phyloP scores from a whole-genome alignment of 2,113 vertebrate genomes.

The Seriola dumerili region DNA sequence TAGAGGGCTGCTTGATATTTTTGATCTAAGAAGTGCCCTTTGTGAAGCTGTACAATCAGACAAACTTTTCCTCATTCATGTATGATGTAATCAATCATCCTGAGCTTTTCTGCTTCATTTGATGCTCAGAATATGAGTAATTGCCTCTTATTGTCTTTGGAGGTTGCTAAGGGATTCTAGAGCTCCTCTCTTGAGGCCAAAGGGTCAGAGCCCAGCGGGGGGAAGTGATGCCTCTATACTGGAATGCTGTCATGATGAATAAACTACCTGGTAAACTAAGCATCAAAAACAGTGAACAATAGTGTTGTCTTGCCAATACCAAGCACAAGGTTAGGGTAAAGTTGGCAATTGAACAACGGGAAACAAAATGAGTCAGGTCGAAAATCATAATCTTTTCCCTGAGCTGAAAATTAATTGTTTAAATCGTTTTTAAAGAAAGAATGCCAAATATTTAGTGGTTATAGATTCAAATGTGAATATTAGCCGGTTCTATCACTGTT shows the following conservation, averaged over 20 bases:
- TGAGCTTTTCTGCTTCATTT: slow-evolving; percentile 68
- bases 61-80: slow-evolving; percentile 47
- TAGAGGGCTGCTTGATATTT: slow-evolving; percentile 21
- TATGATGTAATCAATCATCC: slow-evolving; percentile 71
- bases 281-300: slow-evolving; percentile 49
- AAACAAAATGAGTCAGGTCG: slow-evolving; percentile 2
- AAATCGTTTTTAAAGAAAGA: background rate
- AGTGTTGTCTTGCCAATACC: slow-evolving; percentile 7
- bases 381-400: background rate
- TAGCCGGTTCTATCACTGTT: background rate
- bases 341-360: background rate
- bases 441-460: background rate
- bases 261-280: slow-evolving; percentile 53
- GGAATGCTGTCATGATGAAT: slow-evolving; percentile 67
- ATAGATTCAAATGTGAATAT: background rate
- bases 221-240: slow-evolving; percentile 52
- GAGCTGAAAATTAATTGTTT: background rate
- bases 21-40: slow-evolving; percentile 19
- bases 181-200: slow-evolving; percentile 61
- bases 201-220: slow-evolving; percentile 74
- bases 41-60: slow-evolving; percentile 34
- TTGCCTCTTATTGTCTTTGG: slow-evolving; percentile 71
- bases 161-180: slow-evolving; percentile 73
- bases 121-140: slow-evolving; percentile 76
- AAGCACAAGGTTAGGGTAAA: background rate